These are phyloP conservation scores for Neopelma chrysocephalum DNA, from an alignment of 2,797 vertebrate genomes.

Conservation along the genomic window DNA sequence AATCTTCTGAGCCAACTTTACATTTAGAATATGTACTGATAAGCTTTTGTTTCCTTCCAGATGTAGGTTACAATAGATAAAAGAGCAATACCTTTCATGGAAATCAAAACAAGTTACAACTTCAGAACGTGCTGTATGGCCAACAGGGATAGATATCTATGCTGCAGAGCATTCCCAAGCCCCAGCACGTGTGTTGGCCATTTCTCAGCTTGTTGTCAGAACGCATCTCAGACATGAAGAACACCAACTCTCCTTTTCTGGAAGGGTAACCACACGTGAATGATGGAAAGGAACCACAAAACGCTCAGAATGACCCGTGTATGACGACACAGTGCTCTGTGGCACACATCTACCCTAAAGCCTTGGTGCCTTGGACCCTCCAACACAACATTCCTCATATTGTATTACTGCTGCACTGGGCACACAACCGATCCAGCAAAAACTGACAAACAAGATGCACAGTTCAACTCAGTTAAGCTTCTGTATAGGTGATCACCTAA, in stretches of 20 bases:
- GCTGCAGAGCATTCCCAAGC: neutral
- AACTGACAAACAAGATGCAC: neutral
- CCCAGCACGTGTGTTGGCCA: rapidly evolving
- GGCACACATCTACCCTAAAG: neutral
- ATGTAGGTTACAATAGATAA: neutral
- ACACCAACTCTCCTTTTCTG: neutral
- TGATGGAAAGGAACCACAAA: neutral
- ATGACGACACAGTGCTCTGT: neutral
- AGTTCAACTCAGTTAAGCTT: neutral
- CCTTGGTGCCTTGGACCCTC: neutral
- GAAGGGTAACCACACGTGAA: neutral
- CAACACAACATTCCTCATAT: neutral
- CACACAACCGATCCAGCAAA: neutral
- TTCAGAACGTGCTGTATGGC: neutral
- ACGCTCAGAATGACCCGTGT: neutral
- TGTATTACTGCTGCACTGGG: neutral
- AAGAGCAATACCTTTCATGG: neutral
- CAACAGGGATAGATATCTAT: rapidly evolving
- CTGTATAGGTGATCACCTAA: neutral
- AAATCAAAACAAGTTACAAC: neutral
- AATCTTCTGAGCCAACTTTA: neutral
- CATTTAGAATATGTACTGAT: rapidly evolving
- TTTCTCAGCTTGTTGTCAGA: neutral
- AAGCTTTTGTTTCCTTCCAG: neutral
- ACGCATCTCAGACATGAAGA: neutral